Conservation (phyloP, 2,888 invertebrate genomes). For the Oxyteleia sp. region DNA sequence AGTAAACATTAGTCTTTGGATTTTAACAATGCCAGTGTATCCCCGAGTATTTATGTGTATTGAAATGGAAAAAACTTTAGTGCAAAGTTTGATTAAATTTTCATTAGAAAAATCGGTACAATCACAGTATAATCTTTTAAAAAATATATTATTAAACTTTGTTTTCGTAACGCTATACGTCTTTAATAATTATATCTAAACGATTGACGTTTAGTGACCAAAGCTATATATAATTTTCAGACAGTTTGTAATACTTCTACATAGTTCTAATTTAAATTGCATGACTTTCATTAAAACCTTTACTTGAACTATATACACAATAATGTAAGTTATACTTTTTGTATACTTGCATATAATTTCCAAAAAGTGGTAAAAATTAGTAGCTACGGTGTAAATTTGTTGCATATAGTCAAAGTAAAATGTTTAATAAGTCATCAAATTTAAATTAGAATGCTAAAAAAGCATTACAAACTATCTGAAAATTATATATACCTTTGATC, state of each 20-base stretch:
- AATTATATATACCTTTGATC: neutral
- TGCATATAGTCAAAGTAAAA: conserved; percentile 4
- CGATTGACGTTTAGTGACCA: neutral
- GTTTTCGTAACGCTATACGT: neutral
- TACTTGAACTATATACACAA: conserved; percentile 3
- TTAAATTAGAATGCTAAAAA: conserved; percentile 5
- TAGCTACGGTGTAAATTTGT: too few relatives aligned
- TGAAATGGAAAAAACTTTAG: too few relatives aligned
- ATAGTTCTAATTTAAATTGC: conserved; percentile 1
- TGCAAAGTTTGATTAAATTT: too few relatives aligned
- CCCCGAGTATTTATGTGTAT: neutral
- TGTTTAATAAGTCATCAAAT: conserved; percentile 8
- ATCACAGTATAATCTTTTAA: too few relatives aligned
- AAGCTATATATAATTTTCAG: neutral
- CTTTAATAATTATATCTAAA: conserved; percentile 1
- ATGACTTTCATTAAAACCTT: conserved; percentile 6
- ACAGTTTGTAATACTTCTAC: conserved; percentile 18
- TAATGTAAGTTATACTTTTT: too few relatives aligned
- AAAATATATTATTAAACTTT: too few relatives aligned
- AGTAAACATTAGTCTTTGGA: conserved; percentile 74
- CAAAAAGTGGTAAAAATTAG: too few relatives aligned
- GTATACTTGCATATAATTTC: too few relatives aligned
- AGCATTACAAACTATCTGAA: conserved; percentile 16
- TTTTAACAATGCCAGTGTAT: conserved; percentile 45
- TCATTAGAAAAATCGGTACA: too few relatives aligned